These are phyloP conservation scores for Apis cerana DNA, from an alignment of 1,140 invertebrate species.

Conservation along the genomic window DNA sequence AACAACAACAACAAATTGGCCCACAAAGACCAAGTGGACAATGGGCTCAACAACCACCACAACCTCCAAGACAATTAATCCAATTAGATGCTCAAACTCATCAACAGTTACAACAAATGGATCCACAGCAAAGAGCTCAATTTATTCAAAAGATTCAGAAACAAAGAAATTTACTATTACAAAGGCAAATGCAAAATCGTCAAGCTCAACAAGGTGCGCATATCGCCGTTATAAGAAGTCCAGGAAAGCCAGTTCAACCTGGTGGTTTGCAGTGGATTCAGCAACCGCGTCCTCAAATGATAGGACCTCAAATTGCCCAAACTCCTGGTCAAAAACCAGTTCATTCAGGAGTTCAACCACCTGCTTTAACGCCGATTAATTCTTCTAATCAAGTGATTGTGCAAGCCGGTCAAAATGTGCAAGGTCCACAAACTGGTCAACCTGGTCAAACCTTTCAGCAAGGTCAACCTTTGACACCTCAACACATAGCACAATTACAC, in stretches of 20 bases:
- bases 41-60: conserved; percentile 79
- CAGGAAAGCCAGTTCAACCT: conserved; percentile 80
- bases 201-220: conserved; percentile 81
- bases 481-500: conserved; percentile 76
- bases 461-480: conserved; percentile 72
- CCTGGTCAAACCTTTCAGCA: conserved; percentile 73
- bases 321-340: conserved; percentile 74
- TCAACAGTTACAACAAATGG: conserved; percentile 91
- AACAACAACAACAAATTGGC: conserved; percentile 79
- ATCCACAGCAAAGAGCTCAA: conserved; percentile 88
- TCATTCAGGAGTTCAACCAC: conserved; percentile 77
- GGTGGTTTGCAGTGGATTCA: conserved; percentile 77
- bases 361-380: conserved; percentile 77
- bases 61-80: conserved; percentile 85
- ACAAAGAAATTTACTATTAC: conserved; percentile 83
- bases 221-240: conserved; percentile 80
- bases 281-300: conserved; percentile 80
- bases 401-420: conserved; percentile 68
- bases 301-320: conserved; percentile 75
- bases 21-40: conserved; percentile 76
- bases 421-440: conserved; percentile 69
- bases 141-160: conserved; percentile 90
- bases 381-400: conserved; percentile 77
- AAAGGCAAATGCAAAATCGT: conserved; percentile 81
- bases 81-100: conserved; percentile 90